phyloP scores from a whole-genome alignment of 2,888 invertebrate species.

The Brenthis ino region DNA sequence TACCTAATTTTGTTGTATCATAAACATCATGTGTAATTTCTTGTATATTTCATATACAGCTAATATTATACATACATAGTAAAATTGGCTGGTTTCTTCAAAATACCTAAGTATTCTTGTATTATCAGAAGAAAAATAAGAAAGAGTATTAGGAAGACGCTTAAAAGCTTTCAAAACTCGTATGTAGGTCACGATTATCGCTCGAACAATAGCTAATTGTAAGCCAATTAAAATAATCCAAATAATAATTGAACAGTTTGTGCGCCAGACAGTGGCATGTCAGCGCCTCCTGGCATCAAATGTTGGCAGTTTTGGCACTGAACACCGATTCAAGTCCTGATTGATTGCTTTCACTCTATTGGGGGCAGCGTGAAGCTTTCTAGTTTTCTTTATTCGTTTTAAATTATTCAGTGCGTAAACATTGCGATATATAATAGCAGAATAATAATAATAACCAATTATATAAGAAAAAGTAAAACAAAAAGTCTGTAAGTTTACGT shows the following conservation, averaged over 20 bases:
- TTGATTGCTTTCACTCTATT: constrained; percentile 30
- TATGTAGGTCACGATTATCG: not conserved
- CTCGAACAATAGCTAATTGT: constrained; percentile 9
- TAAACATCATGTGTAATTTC: too few relatives aligned
- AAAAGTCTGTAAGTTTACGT: too few relatives aligned
- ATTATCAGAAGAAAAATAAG: too few relatives aligned
- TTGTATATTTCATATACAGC: too few relatives aligned
- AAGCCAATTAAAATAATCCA: constrained; percentile 24
- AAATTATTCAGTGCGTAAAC: not conserved
- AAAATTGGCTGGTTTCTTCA: too few relatives aligned
- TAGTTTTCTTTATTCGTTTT: constrained; percentile 9
- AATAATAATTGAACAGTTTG: constrained; percentile 8
- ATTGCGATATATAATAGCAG: not conserved
- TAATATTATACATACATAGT: too few relatives aligned
- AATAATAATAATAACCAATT: too few relatives aligned
- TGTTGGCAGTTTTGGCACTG: constrained; percentile 27
- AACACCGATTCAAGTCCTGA: constrained; percentile 24
- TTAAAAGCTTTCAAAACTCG: not conserved
- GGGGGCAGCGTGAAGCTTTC: constrained; percentile 11
- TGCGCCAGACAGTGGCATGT: constrained; percentile 11
- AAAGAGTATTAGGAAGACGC: not conserved
- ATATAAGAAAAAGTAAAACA: too few relatives aligned
- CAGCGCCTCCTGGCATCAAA: constrained; percentile 17
- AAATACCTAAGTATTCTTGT: too few relatives aligned
- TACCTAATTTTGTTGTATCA: too few relatives aligned